Percentiles rank a stretch among this genome's conserved stretches.
phyloP scores from a whole-genome alignment of 2,113 vertebrate species.

The Albula glossodonta region DNA sequence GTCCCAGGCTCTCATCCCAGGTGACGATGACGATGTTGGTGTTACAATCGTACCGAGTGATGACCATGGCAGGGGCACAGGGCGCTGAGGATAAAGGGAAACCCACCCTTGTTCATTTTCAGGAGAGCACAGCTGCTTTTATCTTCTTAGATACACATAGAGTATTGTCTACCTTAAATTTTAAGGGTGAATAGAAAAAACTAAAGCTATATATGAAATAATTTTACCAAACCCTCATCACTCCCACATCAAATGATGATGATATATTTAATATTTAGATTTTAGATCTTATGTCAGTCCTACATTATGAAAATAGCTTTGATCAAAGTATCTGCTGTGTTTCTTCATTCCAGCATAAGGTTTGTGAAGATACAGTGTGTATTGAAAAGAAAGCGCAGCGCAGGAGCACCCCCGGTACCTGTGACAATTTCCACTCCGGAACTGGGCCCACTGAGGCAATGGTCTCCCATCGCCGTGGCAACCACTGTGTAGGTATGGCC shows the following conservation, averaged over 20 bases:
- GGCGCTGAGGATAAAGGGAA: constrained; percentile 46
- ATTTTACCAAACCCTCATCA: too few relatives aligned
- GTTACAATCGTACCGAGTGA: constrained; percentile 42
- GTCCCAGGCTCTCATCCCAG: constrained; percentile 44
- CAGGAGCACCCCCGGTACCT: constrained; percentile 37
- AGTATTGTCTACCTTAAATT: too few relatives aligned
- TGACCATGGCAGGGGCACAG: constrained; percentile 47
- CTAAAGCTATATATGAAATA: too few relatives aligned
- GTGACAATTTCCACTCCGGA: constrained; percentile 44
- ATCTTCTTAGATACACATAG: too few relatives aligned
- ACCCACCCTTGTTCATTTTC: background rate
- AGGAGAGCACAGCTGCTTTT: background rate
- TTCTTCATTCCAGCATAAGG: too few relatives aligned
- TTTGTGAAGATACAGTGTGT: background rate
- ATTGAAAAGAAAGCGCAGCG: background rate
- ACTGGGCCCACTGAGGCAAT: constrained; percentile 54
- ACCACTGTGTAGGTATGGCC: constrained; percentile 53
- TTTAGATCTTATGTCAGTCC: too few relatives aligned
- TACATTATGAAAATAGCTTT: too few relatives aligned
- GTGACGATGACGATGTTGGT: constrained; percentile 37
- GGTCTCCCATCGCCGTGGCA: constrained; percentile 46
- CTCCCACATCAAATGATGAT: too few relatives aligned
- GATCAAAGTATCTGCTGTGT: too few relatives aligned
- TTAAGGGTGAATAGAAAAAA: too few relatives aligned
- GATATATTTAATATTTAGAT: too few relatives aligned